These are phyloP conservation scores for Cephonodes hylas DNA, from an alignment of 2,888 invertebrate genomes.

Conservation along the genomic window DNA sequence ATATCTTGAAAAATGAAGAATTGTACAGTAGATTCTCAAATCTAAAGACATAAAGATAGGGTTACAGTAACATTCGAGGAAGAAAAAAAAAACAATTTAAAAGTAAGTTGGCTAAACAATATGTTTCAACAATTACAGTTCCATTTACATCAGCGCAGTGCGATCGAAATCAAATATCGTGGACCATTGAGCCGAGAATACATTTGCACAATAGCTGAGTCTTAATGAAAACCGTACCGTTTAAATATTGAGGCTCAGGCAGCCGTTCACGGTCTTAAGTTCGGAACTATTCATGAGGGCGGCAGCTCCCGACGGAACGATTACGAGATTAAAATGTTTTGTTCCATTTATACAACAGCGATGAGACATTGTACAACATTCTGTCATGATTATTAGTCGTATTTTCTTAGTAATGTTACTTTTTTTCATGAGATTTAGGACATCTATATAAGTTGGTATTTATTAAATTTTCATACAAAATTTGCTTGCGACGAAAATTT, in stretches of 20 bases:
- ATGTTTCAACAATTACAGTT: neutral
- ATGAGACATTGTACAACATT: neutral
- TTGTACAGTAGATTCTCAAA: no score
- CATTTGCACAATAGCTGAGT: slow-evolving; percentile 16
- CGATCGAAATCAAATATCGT: slow-evolving; percentile 22
- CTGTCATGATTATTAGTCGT: no score
- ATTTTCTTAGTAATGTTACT: no score
- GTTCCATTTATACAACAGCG: neutral
- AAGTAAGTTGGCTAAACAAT: no score
- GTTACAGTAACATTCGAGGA: no score
- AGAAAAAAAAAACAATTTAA: no score
- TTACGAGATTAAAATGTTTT: slow-evolving; percentile 1
- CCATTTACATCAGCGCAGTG: neutral
- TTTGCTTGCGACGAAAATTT: no score
- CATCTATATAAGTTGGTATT: no score
- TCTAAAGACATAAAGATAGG: no score
- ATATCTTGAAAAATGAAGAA: no score
- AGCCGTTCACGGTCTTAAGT: neutral
- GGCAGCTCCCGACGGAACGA: neutral
- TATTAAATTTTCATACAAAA: no score
- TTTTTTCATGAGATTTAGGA: no score
- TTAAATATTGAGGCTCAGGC: slow-evolving; percentile 25
- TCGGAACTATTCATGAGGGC: slow-evolving; percentile 1
- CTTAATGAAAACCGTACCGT: slow-evolving; percentile 28
- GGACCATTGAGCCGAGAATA: slow-evolving; percentile 26